Base-by-base conservation (phyloP, 2,113 vertebrate species). In the Centrocercus urophasianus region DNA sequence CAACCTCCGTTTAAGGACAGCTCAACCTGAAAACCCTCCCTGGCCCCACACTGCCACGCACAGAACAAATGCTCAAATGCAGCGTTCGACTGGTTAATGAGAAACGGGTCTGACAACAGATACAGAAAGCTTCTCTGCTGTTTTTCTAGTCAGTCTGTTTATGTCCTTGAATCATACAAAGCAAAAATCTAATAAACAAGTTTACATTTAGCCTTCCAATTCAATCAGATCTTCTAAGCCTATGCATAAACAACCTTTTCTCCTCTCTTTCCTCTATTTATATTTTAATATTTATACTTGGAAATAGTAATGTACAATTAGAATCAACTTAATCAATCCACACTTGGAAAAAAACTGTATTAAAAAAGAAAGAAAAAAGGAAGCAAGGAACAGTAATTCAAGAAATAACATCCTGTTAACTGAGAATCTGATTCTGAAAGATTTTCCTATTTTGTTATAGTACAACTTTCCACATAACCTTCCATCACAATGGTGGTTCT, bases 21-120 rank as follows among this genome's bases (percentile, higher is more conserved):
- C n/a, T 38, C 60, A 76, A 5, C 67, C 30, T 38, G 43, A 78
- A 91, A 87, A 34, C 10, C 21, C n/a, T 32, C n/a, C 32, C 24
- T 3, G 1, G 27, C 30, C 5, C 30, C 22, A 16, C 47, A 17
- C 2, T 11, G 47, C 19, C 69, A 45, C 42, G 10, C 2, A 40
- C 2, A 52, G 17, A 76, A 50, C 15, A 83, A 86, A 83, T 2
- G 4, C 11, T 52, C 0, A 0, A 73, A 30, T 2, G 13, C 5
- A 0, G 0, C 45, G 30, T 34, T 59, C 66, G 15, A 13, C 40
- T 40, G 20, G 52, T 34, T n/a, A 80, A 66, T 1, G 3, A 40
- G 71, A 24, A 64, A 11, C 7, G 61, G 27, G 14, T 22, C 63
- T 75, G 36, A 40, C 24, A 91, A 65, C n/a, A 64, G 42, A 22